Percentiles rank a stretch among this genome's conserved stretches.
Conservation (phyloP, 2,888 invertebrate species). For the Synergus japonicus region DNA sequence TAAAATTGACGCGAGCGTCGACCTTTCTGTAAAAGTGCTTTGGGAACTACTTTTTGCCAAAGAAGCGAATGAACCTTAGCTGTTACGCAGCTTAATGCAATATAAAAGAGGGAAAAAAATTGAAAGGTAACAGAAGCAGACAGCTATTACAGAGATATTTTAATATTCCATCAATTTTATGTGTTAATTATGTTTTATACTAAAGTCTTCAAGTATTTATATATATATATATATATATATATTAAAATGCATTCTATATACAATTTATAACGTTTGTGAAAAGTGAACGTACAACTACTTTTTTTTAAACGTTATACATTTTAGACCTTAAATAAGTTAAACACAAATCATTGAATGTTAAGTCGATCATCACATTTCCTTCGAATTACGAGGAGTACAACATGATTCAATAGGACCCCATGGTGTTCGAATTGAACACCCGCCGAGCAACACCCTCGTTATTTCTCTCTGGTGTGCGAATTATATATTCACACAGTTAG, state of each 20-base stretch:
- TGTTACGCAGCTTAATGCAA: background rate
- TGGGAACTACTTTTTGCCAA: background rate
- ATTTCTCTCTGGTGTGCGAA: background rate
- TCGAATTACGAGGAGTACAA: background rate
- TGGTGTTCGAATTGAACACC: conserved; percentile 12
- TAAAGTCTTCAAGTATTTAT: no score
- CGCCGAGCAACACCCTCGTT: conserved; percentile 7
- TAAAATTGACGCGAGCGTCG: conserved; percentile 51
- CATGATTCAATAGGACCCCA: conserved; percentile 5
- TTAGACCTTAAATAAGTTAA: background rate
- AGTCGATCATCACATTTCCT: background rate
- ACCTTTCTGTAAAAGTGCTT: conserved; percentile 9
- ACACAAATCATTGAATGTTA: background rate
- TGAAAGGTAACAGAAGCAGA: background rate
- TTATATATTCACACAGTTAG: background rate
- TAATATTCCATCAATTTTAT: background rate
- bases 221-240: no score
- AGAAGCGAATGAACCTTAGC: background rate
- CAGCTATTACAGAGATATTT: background rate
- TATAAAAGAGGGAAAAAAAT: background rate
- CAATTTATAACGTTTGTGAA: no score
- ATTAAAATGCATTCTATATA: no score
- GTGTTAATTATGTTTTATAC: no score
- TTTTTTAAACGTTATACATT: background rate
- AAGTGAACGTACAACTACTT: no score